These are phyloP conservation scores for Dastarcus helophoroides DNA, from an alignment of 2,888 invertebrate species.

Conservation along the genomic window DNA sequence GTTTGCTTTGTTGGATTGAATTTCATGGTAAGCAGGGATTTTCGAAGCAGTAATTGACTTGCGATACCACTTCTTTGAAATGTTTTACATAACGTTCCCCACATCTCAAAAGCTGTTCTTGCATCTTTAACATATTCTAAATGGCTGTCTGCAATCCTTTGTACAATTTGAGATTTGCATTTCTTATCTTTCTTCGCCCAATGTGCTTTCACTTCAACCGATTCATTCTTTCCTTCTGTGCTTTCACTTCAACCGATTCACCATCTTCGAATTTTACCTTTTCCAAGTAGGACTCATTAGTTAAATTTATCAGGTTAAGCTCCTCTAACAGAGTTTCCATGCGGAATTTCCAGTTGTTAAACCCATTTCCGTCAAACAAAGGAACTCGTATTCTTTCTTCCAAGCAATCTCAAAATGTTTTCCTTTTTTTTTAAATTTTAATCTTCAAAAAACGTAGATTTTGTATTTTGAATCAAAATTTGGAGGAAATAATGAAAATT, in stretches of 20 bases:
- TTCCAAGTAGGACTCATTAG: no score
- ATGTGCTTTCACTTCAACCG: conserved; percentile 14
- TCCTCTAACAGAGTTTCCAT: conserved; percentile 13
- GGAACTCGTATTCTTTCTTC: conserved; percentile 10
- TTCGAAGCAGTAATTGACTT: conserved; percentile 18
- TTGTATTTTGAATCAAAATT: no score
- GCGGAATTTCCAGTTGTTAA: conserved; percentile 14
- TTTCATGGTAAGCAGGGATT: conserved; percentile 17
- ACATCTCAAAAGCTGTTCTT: conserved; percentile 18
- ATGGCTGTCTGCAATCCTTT: conserved; percentile 19
- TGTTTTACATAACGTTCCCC: conserved; percentile 16
- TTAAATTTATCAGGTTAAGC: conserved; percentile 10
- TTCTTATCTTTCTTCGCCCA: conserved; percentile 13
- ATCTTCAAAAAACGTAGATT: no score
- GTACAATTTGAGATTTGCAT: conserved; percentile 18
- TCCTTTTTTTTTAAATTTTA: no score
- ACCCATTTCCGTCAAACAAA: conserved; percentile 13
- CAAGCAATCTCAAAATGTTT: no score
- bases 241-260: no score
- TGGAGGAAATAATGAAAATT: no score
- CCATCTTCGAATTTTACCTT: no score
- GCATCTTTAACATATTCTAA: conserved; percentile 19
- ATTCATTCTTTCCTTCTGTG: no score
- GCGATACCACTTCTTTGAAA: conserved; percentile 19
- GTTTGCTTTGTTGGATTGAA: conserved; percentile 12